phyloP scores from a whole-genome alignment of 2,113 vertebrate genomes.

The Ageneiosus marmoratus region DNA sequence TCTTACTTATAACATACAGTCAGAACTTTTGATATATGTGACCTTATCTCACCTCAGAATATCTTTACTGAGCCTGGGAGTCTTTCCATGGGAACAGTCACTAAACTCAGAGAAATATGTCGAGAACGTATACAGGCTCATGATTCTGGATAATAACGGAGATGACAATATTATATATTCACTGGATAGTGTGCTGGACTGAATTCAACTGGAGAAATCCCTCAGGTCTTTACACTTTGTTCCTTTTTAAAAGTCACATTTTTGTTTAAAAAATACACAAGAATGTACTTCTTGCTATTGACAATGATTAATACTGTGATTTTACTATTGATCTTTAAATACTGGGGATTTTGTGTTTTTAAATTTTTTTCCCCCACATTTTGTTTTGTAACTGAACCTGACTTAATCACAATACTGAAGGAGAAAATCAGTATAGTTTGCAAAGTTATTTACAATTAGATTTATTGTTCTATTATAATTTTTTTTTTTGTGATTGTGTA shows the following conservation, averaged over 20 bases:
- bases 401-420: neutral
- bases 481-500: neutral
- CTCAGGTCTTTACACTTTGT: neutral
- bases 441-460: neutral
- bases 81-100: conserved; percentile 79
- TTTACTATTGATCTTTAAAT: neutral
- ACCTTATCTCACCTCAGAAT: conserved; percentile 72
- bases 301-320: neutral
- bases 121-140: conserved; percentile 68
- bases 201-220: neutral
- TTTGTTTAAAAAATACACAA: neutral
- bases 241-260: neutral
- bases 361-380: neutral
- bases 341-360: neutral
- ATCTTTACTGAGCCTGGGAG: conserved; percentile 89
- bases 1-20: neutral
- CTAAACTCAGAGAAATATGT: conserved; percentile 80
- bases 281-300: neutral
- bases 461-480: too few relatives aligned
- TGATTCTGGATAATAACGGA: conserved; percentile 55
- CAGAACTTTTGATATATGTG: too few relatives aligned
- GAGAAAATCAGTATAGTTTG: neutral
- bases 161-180: neutral
- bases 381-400: neutral
- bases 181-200: neutral